A percentile compares a stretch with the other conserved stretches of the same genome.
Conservation (phyloP, 2,797 vertebrate species). For the Columba guinea region DNA sequence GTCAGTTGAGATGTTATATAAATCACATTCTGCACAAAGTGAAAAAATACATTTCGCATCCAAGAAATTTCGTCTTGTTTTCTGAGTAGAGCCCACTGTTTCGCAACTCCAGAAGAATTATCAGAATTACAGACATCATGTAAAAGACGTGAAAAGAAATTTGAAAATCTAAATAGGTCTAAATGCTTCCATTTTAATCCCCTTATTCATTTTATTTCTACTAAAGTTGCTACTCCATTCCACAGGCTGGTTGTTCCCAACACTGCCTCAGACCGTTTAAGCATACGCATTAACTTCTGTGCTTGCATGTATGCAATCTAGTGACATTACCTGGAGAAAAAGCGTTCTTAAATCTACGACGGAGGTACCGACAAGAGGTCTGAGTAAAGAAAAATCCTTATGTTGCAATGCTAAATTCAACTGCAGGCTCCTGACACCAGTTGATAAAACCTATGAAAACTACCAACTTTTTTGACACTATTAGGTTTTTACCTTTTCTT, state of each 20-base stretch:
- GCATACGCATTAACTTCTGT: neutral
- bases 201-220: neutral
- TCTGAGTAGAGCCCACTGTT: slow-evolving; percentile 24
- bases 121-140: slow-evolving; percentile 5
- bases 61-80: slow-evolving; percentile 51
- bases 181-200: slow-evolving; percentile 35
- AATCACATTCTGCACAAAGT: slow-evolving; percentile 52
- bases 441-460: neutral
- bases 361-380: neutral
- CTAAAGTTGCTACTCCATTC: neutral
- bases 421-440: neutral
- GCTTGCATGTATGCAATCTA: neutral
- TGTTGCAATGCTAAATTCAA: neutral
- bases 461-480: neutral
- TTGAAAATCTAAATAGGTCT: slow-evolving; percentile 30
- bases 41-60: slow-evolving; percentile 57
- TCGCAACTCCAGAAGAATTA: slow-evolving; percentile 31
- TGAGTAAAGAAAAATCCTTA: neutral
- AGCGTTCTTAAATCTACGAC: neutral
- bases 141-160: slow-evolving; percentile 15
- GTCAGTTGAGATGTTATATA: slow-evolving; percentile 61
- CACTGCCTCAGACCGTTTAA: neutral
- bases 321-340: neutral
- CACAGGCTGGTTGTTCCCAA: slow-evolving; percentile 9
- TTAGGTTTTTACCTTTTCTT: neutral